A percentile compares a stretch with the other conserved stretches of the same genome.
Evolutionary conservation across 2,113 vertebrate genomes (phyloP).

Genomic region (Choloepus hoffmanni): DNA sequence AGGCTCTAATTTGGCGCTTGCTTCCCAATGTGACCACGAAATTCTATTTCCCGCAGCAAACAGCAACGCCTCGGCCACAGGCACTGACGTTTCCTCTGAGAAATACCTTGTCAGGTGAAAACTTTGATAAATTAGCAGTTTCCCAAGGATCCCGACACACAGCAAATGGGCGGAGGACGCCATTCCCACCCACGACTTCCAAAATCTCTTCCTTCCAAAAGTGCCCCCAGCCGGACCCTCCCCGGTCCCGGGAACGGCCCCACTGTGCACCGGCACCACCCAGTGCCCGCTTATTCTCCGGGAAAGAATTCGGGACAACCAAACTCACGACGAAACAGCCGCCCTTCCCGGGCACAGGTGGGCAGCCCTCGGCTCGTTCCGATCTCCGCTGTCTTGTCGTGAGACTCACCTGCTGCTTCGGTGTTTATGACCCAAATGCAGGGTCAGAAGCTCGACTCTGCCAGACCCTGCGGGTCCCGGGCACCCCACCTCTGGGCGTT

Average conservation of each 20-base stretch:
- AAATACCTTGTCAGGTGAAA: neutral
- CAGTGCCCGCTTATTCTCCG: too few relatives aligned
- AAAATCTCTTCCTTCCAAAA: neutral
- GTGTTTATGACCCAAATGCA: too few relatives aligned
- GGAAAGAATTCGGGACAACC: neutral
- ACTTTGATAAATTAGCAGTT: neutral
- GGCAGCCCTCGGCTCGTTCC: neutral
- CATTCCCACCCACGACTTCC: too few relatives aligned
- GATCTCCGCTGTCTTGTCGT: too few relatives aligned
- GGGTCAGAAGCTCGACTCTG: too few relatives aligned
- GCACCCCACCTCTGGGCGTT: too few relatives aligned
- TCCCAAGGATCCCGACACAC: neutral
- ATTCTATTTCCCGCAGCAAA: neutral
- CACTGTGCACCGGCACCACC: neutral
- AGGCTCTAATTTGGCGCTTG: neutral
- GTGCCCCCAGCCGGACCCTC: neutral
- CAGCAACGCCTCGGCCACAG: neutral
- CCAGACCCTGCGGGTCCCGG: too few relatives aligned
- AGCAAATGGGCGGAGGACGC: neutral
- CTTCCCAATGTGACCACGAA: too few relatives aligned
- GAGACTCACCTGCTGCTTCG: too few relatives aligned
- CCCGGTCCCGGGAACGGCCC: neutral
- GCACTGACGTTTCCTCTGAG: neutral
- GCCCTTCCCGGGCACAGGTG: rapidly evolving
- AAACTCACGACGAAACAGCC: too few relatives aligned